Conservation (phyloP, 2,797 vertebrate species). For the Salarias fasciatus region DNA sequence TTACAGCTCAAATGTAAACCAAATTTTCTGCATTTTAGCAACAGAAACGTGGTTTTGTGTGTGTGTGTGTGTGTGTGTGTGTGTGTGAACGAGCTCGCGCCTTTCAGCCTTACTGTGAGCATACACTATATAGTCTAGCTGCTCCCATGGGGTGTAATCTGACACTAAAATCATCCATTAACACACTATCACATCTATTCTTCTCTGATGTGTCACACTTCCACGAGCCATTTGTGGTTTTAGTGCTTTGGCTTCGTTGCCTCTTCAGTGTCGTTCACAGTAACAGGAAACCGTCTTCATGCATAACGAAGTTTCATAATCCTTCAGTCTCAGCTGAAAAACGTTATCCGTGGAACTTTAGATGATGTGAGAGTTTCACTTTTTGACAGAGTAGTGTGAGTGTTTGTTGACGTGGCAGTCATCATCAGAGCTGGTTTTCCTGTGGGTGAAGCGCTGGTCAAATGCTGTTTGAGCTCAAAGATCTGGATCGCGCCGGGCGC, state of each 20-base stretch:
- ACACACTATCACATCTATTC: conserved; percentile 87
- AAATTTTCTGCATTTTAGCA: conserved; percentile 22
- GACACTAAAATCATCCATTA: conserved; percentile 93
- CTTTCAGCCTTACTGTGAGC: conserved; percentile 43
- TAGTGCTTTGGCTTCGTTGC: conserved; percentile 41
- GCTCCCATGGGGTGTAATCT: conserved; percentile 88
- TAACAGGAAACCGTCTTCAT: conserved; percentile 42
- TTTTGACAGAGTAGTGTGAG: no score
- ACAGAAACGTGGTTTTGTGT: conserved; percentile 17
- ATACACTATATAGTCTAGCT: conserved; percentile 72
- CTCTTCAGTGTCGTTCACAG: conserved; percentile 56
- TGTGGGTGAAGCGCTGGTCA: background rate
- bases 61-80: background rate
- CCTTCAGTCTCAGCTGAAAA: conserved; percentile 23
- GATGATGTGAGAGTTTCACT: background rate
- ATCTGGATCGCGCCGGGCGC: conserved; percentile 11
- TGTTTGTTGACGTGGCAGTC: no score
- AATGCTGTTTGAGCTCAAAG: conserved; percentile 15
- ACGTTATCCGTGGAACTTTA: background rate
- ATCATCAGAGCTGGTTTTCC: no score
- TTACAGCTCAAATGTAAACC: conserved; percentile 40
- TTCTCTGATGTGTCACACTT: conserved; percentile 79
- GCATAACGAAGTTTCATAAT: conserved; percentile 33
- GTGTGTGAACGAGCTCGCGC: conserved; percentile 9
- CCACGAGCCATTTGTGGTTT: conserved; percentile 68